These are phyloP conservation scores for Tiaroga cobitis DNA, from an alignment of 2,797 vertebrate genomes.

Conservation along the genomic window DNA sequence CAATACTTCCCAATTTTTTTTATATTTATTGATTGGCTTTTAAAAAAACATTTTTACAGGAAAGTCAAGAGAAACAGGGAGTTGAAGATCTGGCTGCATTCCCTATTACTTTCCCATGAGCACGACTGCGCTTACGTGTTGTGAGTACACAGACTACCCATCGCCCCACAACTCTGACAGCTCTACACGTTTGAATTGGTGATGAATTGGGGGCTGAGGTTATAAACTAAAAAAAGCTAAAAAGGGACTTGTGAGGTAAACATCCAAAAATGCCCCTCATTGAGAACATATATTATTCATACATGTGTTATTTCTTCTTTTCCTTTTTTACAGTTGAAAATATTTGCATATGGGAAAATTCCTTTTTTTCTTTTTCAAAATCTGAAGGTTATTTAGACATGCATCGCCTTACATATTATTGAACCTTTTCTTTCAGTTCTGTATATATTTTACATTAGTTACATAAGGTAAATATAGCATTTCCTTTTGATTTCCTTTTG, in stretches of 20 bases:
- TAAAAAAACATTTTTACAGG: not conserved
- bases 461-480: constrained; percentile 31
- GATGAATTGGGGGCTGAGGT: constrained; percentile 5
- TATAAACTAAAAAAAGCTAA: constrained; percentile 12
- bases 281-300: not conserved
- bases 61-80: not conserved
- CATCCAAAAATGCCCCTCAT: not conserved
- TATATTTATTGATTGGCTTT: not conserved
- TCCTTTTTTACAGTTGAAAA: not conserved
- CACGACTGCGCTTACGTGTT: not conserved
- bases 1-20: not conserved
- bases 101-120: not conserved
- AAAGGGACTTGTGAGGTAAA: not conserved
- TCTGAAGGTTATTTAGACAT: not conserved
- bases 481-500: constrained; percentile 9
- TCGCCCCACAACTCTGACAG: not conserved
- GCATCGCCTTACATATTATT: not conserved
- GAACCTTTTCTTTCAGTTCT: not conserved
- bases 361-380: too few species aligned
- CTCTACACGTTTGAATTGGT: not conserved
- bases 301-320: not conserved
- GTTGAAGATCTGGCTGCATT: not conserved
- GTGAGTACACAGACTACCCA: not conserved
- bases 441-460: constrained; percentile 5
- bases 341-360: constrained; percentile 10